Percentiles rank a stretch among this genome's conserved stretches.
Evolutionary conservation across 2,888 invertebrate species (phyloP).

Genomic region (Meandrusa payeni): DNA sequence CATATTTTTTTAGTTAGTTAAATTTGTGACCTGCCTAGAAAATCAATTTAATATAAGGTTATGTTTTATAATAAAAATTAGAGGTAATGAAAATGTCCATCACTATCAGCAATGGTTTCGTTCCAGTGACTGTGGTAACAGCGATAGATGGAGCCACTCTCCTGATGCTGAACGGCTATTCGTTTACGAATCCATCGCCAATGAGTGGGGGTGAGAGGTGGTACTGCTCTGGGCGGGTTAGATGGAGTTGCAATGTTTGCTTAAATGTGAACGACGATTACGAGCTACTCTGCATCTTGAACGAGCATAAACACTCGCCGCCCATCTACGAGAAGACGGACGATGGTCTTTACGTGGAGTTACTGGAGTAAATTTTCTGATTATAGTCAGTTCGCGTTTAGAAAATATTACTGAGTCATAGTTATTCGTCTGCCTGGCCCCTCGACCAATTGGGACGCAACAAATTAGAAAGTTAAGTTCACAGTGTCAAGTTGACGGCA

Average conservation of each 20-base stretch:
- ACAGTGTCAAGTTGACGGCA: too few species aligned
- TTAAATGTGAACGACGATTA: slow-evolving; percentile 73
- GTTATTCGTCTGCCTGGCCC: too few species aligned
- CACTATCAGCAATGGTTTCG: slow-evolving; percentile 27
- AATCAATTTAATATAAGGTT: too few species aligned
- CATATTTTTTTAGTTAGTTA: too few species aligned
- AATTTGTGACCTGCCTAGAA: too few species aligned
- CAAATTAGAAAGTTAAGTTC: too few species aligned
- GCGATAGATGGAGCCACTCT: slow-evolving; percentile 68
- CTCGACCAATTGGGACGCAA: too few species aligned
- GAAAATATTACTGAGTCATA: neutral
- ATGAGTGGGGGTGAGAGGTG: slow-evolving; percentile 67
- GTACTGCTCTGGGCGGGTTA: slow-evolving; percentile 65
- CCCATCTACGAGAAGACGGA: slow-evolving; percentile 59
- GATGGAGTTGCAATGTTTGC: slow-evolving; percentile 63
- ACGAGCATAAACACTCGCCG: slow-evolving; percentile 59
- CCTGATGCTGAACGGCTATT: slow-evolving; percentile 67
- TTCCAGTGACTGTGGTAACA: slow-evolving; percentile 71
- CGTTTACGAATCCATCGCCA: slow-evolving; percentile 66
- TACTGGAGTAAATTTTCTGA: slow-evolving; percentile 19
- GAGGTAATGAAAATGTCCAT: slow-evolving; percentile 1
- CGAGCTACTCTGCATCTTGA: slow-evolving; percentile 64
- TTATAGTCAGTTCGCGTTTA: too few species aligned
- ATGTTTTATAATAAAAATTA: too few species aligned
- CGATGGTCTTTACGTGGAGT: slow-evolving; percentile 55